Evolutionary conservation across 1,140 invertebrate genomes (phyloP).

Genomic region (Saccostrea cuccullata): DNA sequence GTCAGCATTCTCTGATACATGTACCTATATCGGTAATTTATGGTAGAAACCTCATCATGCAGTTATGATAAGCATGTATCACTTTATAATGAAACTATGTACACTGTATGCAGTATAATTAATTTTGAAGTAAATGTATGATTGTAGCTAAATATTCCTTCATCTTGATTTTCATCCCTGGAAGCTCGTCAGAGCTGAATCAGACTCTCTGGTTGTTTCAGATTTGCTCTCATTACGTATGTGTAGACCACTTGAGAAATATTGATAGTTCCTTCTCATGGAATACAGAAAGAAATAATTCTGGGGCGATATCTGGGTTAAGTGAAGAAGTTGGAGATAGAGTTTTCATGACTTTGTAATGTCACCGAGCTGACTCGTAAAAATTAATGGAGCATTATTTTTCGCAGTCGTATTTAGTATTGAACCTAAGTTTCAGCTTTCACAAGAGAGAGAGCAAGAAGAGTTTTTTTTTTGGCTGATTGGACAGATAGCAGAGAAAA

Average conservation of each 20-base stretch:
- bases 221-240: neutral
- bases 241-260: constrained; percentile 6
- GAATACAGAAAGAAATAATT: neutral
- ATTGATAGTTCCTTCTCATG: neutral
- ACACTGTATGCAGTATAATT: neutral
- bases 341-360: constrained; percentile 18
- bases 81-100: neutral
- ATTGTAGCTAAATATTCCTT: neutral
- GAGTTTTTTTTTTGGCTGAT: constrained; percentile 3
- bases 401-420: neutral
- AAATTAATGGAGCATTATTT: constrained; percentile 29
- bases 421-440: neutral
- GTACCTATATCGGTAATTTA: neutral
- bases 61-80: neutral
- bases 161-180: neutral
- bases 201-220: neutral
- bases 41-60: neutral
- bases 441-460: constrained; percentile 3
- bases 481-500: constrained; percentile 17
- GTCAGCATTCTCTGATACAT: neutral
- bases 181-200: neutral
- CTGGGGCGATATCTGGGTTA: neutral
- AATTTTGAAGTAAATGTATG: constrained; percentile 1
- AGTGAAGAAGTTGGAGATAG: neutral
- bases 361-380: neutral